Base-by-base conservation (phyloP, 2,888 invertebrate genomes). In the Drosophila antonietae region DNA sequence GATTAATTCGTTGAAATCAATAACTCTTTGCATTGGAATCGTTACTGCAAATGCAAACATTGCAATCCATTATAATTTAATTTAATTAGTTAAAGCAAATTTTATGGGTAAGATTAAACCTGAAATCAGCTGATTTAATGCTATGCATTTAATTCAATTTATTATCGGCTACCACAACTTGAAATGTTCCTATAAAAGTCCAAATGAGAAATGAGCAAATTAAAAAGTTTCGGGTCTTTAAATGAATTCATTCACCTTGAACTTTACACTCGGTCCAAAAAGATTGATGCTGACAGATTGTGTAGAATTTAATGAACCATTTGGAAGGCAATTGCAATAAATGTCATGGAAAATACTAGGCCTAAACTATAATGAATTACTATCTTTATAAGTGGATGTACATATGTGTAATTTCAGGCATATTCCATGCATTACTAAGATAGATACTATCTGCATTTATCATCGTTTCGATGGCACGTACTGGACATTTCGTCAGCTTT, bases 401-500 rank as follows among this genome's bases (percentile, higher is more conserved):
- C n/a, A n/a, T n/a, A n/a, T 10, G 4, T 31, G 6, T 31, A 49
- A 18, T 31, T 31, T 1, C 3, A 2, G 5, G 28, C 20, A 8
- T 18, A 33, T 33, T 33, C 14, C 55, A 28, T 43, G 5, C 47
- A 47, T 28, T 47, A 23, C 23, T 3, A 23, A 14, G 23, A 28
- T 14, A 28, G 23, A 35, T 6, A 10, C 9, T 47, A 56, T 28
- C 37, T 23, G 46, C 23, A 46, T 15, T 23, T 15, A 23, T 23
- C 46, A 46, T 15, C 46, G 14, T 23, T 46, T 46, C 23, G 46
- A 4, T 23, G 46, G 15, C 46, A 68, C 68, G 68, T 68, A 43
- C 31, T 31, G 28, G 35, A 43, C 47, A 49, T 59, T 33, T 37
- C 37, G 60, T 49, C 53, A 37, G 61, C 9, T 56, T 60, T 55